phyloP scores from a whole-genome alignment of 2,113 vertebrate species.

The Rhabdomys dilectus region DNA sequence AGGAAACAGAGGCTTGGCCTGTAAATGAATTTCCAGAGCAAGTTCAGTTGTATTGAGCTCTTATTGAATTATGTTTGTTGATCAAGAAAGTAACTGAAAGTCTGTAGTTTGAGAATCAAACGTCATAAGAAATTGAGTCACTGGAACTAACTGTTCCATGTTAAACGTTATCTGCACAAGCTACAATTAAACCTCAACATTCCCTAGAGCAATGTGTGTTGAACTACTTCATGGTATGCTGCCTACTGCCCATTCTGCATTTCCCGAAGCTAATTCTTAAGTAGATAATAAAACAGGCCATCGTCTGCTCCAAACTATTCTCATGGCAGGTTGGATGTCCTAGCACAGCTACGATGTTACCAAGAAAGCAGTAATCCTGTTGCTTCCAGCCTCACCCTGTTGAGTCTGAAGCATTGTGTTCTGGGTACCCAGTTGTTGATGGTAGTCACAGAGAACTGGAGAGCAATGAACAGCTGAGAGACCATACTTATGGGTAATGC shows the following conservation, averaged over 20 bases:
- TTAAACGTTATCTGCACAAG: background rate
- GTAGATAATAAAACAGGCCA: slow-evolving; percentile 2
- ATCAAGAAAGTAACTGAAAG: slow-evolving; percentile 21
- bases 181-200: slow-evolving; percentile 18
- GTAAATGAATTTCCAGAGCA: background rate
- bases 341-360: background rate
- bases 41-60: slow-evolving; percentile 39
- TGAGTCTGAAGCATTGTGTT: background rate
- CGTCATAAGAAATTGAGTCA: background rate
- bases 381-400: background rate
- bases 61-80: slow-evolving; percentile 30
- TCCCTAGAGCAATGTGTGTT: background rate
- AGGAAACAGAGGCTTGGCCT: slow-evolving; percentile 52
- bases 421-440: background rate
- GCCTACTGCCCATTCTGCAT: background rate
- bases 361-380: background rate
- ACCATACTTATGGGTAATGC: background rate
- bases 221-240: slow-evolving; percentile 22
- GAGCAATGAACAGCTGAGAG: background rate
- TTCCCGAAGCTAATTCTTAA: slow-evolving; percentile 1
- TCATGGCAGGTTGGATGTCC: background rate
- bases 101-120: background rate
- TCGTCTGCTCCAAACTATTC: slow-evolving; percentile 4
- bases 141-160: background rate
- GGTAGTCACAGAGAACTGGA: background rate